Percentiles rank a stretch among this genome's conserved stretches.
Evolutionary conservation across 2,888 invertebrate species (phyloP).

Genomic region (Paralinhomoeus sp.): DNA sequence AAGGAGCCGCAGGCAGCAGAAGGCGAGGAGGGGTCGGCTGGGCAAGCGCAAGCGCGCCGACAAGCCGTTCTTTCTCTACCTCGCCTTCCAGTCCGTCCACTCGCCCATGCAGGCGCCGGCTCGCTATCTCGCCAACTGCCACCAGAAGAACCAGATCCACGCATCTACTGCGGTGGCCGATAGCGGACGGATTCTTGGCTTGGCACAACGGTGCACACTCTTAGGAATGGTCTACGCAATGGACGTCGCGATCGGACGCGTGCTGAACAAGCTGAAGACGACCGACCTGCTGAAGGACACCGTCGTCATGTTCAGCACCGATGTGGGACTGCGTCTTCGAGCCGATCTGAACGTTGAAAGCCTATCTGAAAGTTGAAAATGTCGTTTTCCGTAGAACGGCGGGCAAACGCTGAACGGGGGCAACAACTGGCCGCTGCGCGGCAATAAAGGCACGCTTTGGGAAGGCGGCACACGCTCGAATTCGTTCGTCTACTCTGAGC

Average conservation of each 20-base stretch:
- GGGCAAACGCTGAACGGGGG: constrained; percentile 26
- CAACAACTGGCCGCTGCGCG: constrained; percentile 30
- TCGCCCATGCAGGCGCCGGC: constrained; percentile 18
- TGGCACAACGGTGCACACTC: too few relatives aligned
- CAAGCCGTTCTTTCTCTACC: constrained; percentile 23
- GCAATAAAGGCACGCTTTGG: constrained; percentile 53
- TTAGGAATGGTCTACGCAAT: constrained; percentile 63
- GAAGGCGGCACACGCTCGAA: constrained; percentile 44
- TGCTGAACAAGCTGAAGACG: constrained; percentile 43
- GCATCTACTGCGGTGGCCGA: not conserved
- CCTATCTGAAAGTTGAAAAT: too few relatives aligned
- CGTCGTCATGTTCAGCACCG: constrained; percentile 59
- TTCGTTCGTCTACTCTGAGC: constrained; percentile 27
- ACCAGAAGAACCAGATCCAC: not conserved
- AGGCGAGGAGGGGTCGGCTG: too few relatives aligned
- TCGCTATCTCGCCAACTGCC: not conserved
- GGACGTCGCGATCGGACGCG: constrained; percentile 57
- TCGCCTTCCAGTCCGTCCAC: constrained; percentile 24
- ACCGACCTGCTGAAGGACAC: constrained; percentile 52
- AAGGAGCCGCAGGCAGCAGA: too few relatives aligned
- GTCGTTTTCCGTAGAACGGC: constrained; percentile 24
- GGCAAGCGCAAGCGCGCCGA: too few relatives aligned
- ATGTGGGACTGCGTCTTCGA: too few relatives aligned
- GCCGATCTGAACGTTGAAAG: too few relatives aligned
- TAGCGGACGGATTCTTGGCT: too few relatives aligned